These are phyloP conservation scores for Amblyopsis hoosieri DNA, from an alignment of 2,797 vertebrate species.

Conservation along the genomic window DNA sequence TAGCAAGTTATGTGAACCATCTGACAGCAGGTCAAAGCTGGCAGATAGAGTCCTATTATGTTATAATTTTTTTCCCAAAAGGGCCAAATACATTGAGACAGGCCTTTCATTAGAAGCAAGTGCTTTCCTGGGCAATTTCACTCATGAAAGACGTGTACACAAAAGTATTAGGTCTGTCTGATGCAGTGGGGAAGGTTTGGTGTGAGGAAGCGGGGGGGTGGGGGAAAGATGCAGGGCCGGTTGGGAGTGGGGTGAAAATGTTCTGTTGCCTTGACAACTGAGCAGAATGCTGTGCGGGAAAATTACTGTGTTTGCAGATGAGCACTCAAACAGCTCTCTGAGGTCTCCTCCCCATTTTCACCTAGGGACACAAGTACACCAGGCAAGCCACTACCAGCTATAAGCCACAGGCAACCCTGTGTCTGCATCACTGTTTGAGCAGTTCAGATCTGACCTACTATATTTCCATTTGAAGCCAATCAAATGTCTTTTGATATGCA, in stretches of 20 bases:
- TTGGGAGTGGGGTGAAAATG: slow-evolving; percentile 10
- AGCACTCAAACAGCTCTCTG: neutral
- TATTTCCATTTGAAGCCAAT: neutral
- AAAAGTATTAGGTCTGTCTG: neutral
- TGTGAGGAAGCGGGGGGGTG: neutral
- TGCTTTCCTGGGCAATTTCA: too few species aligned
- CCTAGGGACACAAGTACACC: neutral
- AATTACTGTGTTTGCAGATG: slow-evolving; percentile 8
- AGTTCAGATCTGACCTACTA: too few species aligned
- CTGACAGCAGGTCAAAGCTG: too few species aligned
- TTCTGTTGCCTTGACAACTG: slow-evolving; percentile 27
- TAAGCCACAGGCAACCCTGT: neutral
- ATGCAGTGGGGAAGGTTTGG: neutral
- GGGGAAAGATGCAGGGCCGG: neutral
- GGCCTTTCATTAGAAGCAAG: too few species aligned
- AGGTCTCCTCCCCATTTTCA: neutral
- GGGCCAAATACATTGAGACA: too few species aligned
- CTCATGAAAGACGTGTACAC: too few species aligned
- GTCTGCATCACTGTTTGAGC: neutral
- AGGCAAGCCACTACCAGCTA: neutral
- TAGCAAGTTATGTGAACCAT: too few species aligned
- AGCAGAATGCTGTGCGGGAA: slow-evolving; percentile 1
- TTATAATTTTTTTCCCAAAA: too few species aligned
- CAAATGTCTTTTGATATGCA: too few species aligned
- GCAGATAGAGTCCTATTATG: too few species aligned